Percentiles rank a stretch among this genome's conserved stretches.
These are phyloP conservation scores for Colossoma macropomum DNA, from an alignment of 2,113 vertebrate genomes.

Conservation along the genomic window DNA sequence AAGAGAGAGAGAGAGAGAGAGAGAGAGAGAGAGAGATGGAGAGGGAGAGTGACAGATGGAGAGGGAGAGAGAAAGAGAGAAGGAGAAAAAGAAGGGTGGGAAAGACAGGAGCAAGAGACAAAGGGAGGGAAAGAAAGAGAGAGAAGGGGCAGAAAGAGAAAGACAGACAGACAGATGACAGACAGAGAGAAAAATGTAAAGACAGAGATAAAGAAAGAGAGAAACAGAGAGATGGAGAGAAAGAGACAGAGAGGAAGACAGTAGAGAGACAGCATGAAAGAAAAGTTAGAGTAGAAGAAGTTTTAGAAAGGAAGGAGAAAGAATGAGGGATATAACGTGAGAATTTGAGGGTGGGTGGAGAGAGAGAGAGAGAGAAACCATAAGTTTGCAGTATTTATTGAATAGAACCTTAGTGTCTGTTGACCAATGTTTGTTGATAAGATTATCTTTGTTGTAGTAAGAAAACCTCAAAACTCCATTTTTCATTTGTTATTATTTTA, in stretches of 20 bases:
- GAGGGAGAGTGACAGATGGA: background rate
- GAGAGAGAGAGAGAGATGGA: background rate
- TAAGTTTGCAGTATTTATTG: too few relatives aligned
- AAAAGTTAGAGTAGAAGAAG: too few relatives aligned
- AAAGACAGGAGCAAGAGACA: background rate
- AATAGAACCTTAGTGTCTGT: too few relatives aligned
- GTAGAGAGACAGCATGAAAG: background rate
- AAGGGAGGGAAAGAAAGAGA: background rate
- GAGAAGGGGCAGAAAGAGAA: background rate
- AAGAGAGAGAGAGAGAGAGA: constrained; percentile 3
- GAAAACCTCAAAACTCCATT: too few relatives aligned
- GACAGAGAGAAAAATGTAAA: background rate
- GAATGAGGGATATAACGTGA: background rate
- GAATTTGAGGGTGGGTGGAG: background rate
- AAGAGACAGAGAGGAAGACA: background rate
- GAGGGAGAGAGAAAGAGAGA: background rate
- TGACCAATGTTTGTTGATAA: too few relatives aligned
- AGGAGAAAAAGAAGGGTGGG: background rate
- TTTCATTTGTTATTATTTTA: too few relatives aligned
- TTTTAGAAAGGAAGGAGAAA: background rate
- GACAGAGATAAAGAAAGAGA: background rate
- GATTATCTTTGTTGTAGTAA: too few relatives aligned
- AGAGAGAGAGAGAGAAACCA: too few relatives aligned
- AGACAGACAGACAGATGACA: background rate
- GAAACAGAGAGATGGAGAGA: background rate